These are phyloP conservation scores for Protonibea diacanthus DNA, from an alignment of 2,797 vertebrate genomes.

Conservation along the genomic window DNA sequence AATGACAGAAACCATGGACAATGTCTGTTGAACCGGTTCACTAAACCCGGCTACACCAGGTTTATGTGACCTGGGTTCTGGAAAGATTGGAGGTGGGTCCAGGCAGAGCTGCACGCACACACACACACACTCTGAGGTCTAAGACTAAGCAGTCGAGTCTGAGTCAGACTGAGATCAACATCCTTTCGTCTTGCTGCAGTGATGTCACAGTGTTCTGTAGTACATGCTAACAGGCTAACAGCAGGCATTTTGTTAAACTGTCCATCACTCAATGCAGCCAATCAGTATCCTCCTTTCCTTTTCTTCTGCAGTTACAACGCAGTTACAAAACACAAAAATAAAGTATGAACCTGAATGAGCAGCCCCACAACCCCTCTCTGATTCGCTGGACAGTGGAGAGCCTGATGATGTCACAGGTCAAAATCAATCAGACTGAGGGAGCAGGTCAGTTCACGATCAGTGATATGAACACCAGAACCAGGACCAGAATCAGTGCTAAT, in stretches of 20 bases:
- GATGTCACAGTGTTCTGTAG: background rate
- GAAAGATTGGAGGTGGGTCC: background rate
- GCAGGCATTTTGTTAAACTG: background rate
- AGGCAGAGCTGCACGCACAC: background rate
- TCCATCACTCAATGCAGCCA: background rate
- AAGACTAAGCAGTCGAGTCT: background rate
- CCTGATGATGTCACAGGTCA: background rate
- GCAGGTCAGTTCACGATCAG: background rate
- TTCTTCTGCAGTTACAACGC: too few relatives aligned
- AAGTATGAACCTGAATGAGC: background rate
- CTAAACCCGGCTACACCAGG: background rate
- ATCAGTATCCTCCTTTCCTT: background rate
- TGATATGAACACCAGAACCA: background rate
- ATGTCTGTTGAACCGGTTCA: background rate
- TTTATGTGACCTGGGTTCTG: conserved; percentile 1
- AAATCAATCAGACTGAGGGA: background rate
- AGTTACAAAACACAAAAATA: background rate
- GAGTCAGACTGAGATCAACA: background rate
- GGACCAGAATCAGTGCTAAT: background rate
- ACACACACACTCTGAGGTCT: too few relatives aligned
- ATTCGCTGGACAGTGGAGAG: background rate
- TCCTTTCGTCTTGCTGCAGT: background rate
- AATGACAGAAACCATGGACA: background rate
- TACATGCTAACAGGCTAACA: background rate
- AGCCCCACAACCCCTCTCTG: background rate